These are phyloP conservation scores for Rhinella marina DNA, from an alignment of 2,797 vertebrate species.

Conservation along the genomic window DNA sequence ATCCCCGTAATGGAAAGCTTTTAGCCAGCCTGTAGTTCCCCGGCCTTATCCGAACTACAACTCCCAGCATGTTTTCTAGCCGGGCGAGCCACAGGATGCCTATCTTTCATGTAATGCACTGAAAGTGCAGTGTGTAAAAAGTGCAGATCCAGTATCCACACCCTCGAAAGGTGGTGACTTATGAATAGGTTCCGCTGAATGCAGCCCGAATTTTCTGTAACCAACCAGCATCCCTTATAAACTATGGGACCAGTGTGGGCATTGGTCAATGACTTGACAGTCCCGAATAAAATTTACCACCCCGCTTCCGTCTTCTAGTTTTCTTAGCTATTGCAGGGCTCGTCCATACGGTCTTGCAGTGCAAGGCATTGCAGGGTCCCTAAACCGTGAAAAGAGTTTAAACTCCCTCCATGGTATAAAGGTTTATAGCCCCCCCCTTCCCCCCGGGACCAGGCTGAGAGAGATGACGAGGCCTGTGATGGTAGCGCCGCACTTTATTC, in stretches of 20 bases:
- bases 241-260: constrained; percentile 11
- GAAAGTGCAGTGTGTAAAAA: background rate
- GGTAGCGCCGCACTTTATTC: constrained; percentile 44
- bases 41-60: background rate
- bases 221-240: background rate
- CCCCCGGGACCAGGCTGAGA: background rate
- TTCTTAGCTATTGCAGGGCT: background rate
- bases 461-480: constrained; percentile 16
- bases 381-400: background rate
- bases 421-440: background rate
- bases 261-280: constrained; percentile 33
- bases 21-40: constrained; percentile 13
- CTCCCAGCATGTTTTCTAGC: constrained; percentile 12
- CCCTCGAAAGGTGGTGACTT: background rate
- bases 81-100: constrained; percentile 1
- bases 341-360: constrained; percentile 11
- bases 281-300: constrained; percentile 29
- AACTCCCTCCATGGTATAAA: background rate
- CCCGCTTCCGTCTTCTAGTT: background rate
- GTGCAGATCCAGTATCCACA: background rate
- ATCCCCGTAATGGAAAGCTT: constrained; percentile 20
- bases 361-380: constrained; percentile 30
- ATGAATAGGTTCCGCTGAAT: background rate
- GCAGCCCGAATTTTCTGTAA: background rate
- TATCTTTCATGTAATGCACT: constrained; percentile 3